Conservation (phyloP, 2,113 vertebrate genomes). For the Cheilinus undulatus region DNA sequence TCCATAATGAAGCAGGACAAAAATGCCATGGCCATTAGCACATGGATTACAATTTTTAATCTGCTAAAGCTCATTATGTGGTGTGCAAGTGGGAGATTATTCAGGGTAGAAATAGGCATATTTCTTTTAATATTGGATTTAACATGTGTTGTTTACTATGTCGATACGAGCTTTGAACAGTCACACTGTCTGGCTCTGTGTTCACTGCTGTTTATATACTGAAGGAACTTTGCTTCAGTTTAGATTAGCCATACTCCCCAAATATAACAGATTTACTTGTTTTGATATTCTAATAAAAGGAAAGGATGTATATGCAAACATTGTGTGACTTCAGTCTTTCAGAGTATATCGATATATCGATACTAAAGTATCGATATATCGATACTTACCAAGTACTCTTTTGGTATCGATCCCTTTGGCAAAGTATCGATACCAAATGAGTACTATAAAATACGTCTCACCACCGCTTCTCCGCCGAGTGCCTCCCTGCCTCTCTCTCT, state of each 20-base stretch:
- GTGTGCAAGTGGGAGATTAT: conserved; percentile 60
- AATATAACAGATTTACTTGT: not conserved
- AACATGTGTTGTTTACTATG: conserved; percentile 53
- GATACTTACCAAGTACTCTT: no score
- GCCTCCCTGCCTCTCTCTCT: no score
- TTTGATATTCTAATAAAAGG: not conserved
- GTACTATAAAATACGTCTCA: no score
- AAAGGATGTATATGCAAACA: no score
- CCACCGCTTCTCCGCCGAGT: no score
- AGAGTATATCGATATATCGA: no score
- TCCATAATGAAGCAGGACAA: conserved; percentile 79
- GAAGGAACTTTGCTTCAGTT: not conserved
- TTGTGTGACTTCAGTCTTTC: no score
- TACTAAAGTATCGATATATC: no score
- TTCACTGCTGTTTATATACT: not conserved
- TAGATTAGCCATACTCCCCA: not conserved
- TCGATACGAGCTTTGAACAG: not conserved
- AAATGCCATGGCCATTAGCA: conserved; percentile 76
- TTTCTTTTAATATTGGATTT: conserved; percentile 33
- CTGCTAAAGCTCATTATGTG: conserved; percentile 67
- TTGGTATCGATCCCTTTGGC: no score
- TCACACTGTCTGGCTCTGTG: not conserved
- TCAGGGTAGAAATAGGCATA: conserved; percentile 40
- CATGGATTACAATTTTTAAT: conserved; percentile 76
- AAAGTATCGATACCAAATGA: no score